These are phyloP conservation scores for Glomeris marginata DNA, from an alignment of 2,888 invertebrate species.

Conservation along the genomic window DNA sequence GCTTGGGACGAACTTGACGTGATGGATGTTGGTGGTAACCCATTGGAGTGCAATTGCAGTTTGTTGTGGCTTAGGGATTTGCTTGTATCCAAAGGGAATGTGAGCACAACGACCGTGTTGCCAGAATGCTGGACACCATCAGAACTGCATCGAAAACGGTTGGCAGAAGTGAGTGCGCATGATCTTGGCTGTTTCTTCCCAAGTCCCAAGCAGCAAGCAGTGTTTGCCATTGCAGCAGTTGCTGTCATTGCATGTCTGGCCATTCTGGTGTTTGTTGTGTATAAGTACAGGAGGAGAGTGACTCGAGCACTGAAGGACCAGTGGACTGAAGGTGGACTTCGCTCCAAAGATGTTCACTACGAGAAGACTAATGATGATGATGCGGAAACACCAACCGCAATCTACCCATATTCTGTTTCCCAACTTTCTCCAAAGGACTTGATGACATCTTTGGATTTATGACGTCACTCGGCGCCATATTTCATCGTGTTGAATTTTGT, in stretches of 20 bases:
- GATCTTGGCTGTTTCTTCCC: slow-evolving; percentile 14
- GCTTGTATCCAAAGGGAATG: neutral
- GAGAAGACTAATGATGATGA: slow-evolving; percentile 15
- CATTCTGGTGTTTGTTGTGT: slow-evolving; percentile 13
- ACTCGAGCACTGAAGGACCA: slow-evolving; percentile 16
- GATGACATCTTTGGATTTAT: too few species aligned
- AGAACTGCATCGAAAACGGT: slow-evolving; percentile 3
- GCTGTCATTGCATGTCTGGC: slow-evolving; percentile 8
- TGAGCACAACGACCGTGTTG: neutral
- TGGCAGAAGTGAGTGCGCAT: slow-evolving; percentile 10
- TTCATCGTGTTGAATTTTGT: too few species aligned
- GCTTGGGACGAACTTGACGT: slow-evolving; percentile 49
- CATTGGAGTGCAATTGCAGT: slow-evolving; percentile 72
- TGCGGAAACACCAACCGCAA: slow-evolving; percentile 6
- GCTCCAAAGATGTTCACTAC: slow-evolving; percentile 14
- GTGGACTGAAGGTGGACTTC: slow-evolving; percentile 15
- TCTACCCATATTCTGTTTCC: too few species aligned
- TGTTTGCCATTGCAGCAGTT: slow-evolving; percentile 12
- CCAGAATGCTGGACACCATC: slow-evolving; percentile 5
- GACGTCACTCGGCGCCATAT: too few species aligned
- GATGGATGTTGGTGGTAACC: slow-evolving; percentile 64
- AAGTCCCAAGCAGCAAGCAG: slow-evolving; percentile 11
- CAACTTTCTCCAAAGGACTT: too few species aligned
- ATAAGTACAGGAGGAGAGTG: slow-evolving; percentile 13
- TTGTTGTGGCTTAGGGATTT: slow-evolving; percentile 49